Conservation (phyloP, 64 coral and sea anemone species). For the Pocillopora damicornis region DNA sequence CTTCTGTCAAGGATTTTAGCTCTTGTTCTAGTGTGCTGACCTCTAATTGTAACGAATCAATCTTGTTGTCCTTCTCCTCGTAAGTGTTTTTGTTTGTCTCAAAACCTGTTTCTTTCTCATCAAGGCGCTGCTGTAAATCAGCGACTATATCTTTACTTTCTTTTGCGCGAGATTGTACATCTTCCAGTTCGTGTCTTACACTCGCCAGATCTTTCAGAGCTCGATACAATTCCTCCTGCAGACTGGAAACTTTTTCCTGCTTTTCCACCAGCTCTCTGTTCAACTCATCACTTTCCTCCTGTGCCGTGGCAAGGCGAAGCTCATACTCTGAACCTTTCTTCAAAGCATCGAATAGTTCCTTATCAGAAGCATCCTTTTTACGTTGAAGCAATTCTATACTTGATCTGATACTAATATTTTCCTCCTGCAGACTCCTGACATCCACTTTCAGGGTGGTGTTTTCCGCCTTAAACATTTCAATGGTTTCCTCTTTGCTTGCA, state of each 20-base stretch:
- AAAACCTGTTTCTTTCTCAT: conserved; percentile 40
- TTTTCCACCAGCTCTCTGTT: conserved; percentile 65
- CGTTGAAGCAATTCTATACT: conserved; percentile 55
- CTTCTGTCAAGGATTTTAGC: conserved; percentile 17
- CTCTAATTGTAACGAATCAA: conserved; percentile 39
- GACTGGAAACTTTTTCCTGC: conserved; percentile 32
- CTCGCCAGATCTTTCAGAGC: conserved; percentile 52
- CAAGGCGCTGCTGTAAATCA: conserved; percentile 24
- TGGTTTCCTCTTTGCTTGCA: conserved; percentile 54
- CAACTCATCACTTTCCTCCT: conserved; percentile 69
- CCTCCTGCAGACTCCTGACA: conserved; percentile 44
- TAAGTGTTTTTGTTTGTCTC: conserved; percentile 13
- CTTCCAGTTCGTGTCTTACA: conserved; percentile 55
- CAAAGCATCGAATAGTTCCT: conserved; percentile 71
- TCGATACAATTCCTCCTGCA: conserved; percentile 53
- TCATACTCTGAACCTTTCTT: conserved; percentile 76
- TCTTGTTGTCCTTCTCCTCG: conserved; percentile 45
- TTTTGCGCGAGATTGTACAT: conserved; percentile 34
- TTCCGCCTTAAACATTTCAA: conserved; percentile 53
- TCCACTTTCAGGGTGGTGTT: conserved; percentile 49
- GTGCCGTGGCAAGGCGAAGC: conserved; percentile 50
- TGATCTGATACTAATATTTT: conserved; percentile 30
- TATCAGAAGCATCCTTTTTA: conserved; percentile 49
- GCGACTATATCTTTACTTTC: conserved; percentile 48
- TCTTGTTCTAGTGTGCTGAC: conserved; percentile 42